Evolutionary conservation across 2,113 vertebrate species (phyloP).

Genomic region (Oryzias woworae): DNA sequence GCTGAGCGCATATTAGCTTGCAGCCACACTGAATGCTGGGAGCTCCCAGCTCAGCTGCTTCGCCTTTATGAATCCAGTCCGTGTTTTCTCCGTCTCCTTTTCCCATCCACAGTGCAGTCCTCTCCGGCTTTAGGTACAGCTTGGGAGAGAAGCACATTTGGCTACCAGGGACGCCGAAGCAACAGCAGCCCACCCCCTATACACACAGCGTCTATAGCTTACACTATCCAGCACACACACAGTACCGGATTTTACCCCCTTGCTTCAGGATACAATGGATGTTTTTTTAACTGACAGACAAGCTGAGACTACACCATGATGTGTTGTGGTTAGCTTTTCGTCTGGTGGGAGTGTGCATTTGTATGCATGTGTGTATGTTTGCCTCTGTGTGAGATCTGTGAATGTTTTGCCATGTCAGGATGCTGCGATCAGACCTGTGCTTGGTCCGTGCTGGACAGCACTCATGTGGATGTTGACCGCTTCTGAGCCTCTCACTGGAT

Average conservation of each 20-base stretch:
- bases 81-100: conserved; percentile 62
- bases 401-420: conserved; percentile 58
- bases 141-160: conserved; percentile 79
- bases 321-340: conserved; percentile 69
- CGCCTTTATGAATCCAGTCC: conserved; percentile 57
- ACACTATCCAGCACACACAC: conserved; percentile 45
- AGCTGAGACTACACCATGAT: conserved; percentile 61
- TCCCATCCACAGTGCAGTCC: conserved; percentile 73
- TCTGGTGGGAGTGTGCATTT: conserved; percentile 51
- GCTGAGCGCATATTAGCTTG: conserved; percentile 40
- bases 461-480: conserved; percentile 50
- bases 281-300: conserved; percentile 52
- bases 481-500: conserved; percentile 58
- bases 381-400: conserved; percentile 32
- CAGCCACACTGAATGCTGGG: conserved; percentile 22
- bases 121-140: conserved; percentile 82
- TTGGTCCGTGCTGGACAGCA: conserved; percentile 47
- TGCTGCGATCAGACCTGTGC: conserved; percentile 37
- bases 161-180: conserved; percentile 76
- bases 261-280: conserved; percentile 58
- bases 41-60: conserved; percentile 43
- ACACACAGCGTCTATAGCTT: conserved; percentile 65
- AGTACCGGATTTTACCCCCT: conserved; percentile 43
- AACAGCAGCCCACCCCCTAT: conserved; percentile 66
- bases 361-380: conserved; percentile 28